phyloP scores from a whole-genome alignment of 2,113 vertebrate genomes.

The Balaeniceps rex region DNA sequence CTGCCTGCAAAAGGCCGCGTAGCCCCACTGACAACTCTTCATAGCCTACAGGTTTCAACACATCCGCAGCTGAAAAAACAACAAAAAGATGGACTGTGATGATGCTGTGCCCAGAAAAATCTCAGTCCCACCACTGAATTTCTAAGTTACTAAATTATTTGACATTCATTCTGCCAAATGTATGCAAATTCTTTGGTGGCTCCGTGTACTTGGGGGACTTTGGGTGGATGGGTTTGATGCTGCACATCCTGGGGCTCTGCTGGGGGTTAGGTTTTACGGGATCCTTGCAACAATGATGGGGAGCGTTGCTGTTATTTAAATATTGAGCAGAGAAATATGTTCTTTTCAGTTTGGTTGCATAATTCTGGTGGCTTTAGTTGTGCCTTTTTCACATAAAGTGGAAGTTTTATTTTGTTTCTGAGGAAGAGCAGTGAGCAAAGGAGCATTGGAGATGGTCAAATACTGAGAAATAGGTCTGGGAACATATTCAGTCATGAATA shows the following conservation, averaged over 20 bases:
- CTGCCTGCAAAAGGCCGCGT: not conserved
- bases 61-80: not conserved
- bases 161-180: not conserved
- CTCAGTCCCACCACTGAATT: not conserved
- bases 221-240: not conserved
- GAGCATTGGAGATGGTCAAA: not conserved
- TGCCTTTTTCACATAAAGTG: not conserved
- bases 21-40: not conserved
- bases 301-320: rapidly evolving
- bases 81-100: not conserved
- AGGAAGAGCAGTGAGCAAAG: not conserved
- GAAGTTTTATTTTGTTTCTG: not conserved
- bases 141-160: not conserved
- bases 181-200: not conserved
- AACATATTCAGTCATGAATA: constrained; percentile 7
- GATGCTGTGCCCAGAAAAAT: not conserved
- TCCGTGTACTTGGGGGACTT: not conserved
- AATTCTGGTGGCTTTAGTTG: not conserved
- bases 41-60: not conserved
- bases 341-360: not conserved
- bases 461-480: not conserved
- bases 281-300: not conserved
- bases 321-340: not conserved
- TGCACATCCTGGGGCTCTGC: not conserved
- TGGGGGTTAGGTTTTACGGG: not conserved